A percentile compares a stretch with the other conserved stretches of the same genome.
phyloP scores from a whole-genome alignment of 1,140 invertebrate genomes.

The Drosophila ananassae region DNA sequence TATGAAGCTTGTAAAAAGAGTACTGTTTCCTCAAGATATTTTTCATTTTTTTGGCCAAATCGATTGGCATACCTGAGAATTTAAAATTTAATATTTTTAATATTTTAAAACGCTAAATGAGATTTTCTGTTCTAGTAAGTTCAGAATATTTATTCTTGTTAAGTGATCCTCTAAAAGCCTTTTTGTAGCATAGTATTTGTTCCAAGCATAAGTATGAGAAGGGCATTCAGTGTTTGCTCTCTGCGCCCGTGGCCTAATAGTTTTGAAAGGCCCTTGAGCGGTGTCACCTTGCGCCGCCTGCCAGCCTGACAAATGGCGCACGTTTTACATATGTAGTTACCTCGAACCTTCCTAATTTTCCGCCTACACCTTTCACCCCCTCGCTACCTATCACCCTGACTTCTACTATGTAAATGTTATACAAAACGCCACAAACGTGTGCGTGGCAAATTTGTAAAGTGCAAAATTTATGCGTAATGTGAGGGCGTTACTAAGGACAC shows the following conservation, averaged over 20 bases:
- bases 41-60: background rate
- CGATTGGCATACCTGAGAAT: no score
- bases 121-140: no score
- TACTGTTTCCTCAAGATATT: no score
- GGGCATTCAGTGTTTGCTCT: slow-evolving; percentile 6
- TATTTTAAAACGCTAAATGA: no score
- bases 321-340: slow-evolving; percentile 77
- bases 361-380: background rate
- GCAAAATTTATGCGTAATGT: slow-evolving; percentile 82
- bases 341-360: slow-evolving; percentile 47
- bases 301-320: slow-evolving; percentile 74
- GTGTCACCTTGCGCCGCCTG: slow-evolving; percentile 56
- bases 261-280: slow-evolving; percentile 34
- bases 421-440: slow-evolving; percentile 80
- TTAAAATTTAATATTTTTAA: no score
- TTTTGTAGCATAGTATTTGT: no score
- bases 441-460: slow-evolving; percentile 82
- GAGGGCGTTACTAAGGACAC: slow-evolving; percentile 62
- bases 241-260: slow-evolving; percentile 16
- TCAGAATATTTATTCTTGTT: no score
- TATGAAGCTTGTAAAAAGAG: no score
- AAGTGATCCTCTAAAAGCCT: no score
- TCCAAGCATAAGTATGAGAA: background rate
- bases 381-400: background rate
- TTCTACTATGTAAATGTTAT: slow-evolving; percentile 65